These are phyloP conservation scores for Acanthurus tractus DNA, from an alignment of 2,797 vertebrate species.

Conservation along the genomic window DNA sequence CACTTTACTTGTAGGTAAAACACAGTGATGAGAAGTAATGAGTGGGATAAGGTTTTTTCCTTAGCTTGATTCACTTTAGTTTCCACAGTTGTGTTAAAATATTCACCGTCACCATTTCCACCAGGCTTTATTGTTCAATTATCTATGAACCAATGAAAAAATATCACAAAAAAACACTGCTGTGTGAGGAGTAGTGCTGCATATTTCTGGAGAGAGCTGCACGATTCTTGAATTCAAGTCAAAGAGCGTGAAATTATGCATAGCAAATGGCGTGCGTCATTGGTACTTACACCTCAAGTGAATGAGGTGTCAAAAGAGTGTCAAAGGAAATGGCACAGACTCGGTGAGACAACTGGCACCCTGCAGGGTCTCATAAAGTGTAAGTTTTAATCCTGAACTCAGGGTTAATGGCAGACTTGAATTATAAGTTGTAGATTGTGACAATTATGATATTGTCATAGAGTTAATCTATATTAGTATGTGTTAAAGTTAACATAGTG, in stretches of 20 bases:
- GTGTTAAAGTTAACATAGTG: background rate
- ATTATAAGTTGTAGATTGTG: background rate
- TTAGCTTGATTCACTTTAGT: background rate
- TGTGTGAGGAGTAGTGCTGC: constrained; percentile 15
- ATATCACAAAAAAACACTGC: background rate
- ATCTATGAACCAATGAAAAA: constrained; percentile 38
- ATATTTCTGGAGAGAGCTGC: constrained; percentile 9
- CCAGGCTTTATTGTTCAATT: constrained; percentile 26
- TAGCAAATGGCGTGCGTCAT: constrained; percentile 41
- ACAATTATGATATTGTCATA: background rate
- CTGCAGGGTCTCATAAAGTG: constrained; percentile 24
- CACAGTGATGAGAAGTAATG: background rate
- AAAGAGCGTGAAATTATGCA: constrained; percentile 26
- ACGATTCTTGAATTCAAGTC: constrained; percentile 30
- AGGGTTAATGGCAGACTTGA: background rate
- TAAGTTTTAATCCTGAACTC: constrained; percentile 37
- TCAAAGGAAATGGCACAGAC: constrained; percentile 43
- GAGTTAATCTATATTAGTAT: background rate
- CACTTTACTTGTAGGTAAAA: background rate
- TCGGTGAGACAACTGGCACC: constrained; percentile 32
- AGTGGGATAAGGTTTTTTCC: background rate
- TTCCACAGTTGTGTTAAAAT: constrained; percentile 21
- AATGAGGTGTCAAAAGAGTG: constrained; percentile 35
- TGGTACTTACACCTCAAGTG: constrained; percentile 36
- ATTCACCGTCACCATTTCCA: constrained; percentile 22